These are phyloP conservation scores for Semotilus atromaculatus DNA, from an alignment of 2,797 vertebrate genomes.

Conservation along the genomic window DNA sequence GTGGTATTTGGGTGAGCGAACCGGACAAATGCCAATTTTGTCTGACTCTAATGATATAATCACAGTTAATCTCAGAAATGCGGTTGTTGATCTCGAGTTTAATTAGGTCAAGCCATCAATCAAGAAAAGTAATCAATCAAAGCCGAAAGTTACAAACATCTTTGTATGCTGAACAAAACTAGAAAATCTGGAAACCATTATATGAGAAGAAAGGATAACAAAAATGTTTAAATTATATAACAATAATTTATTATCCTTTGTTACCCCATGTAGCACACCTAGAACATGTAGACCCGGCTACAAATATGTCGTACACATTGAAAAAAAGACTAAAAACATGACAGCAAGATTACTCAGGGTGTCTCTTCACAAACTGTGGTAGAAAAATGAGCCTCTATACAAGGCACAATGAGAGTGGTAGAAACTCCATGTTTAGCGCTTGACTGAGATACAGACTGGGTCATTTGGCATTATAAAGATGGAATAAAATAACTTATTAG, in stretches of 20 bases:
- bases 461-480: constrained; percentile 75
- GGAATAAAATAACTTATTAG: constrained; percentile 65
- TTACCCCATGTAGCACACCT: constrained; percentile 85
- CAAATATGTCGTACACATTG: constrained; percentile 77
- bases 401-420: constrained; percentile 49
- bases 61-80: constrained; percentile 71
- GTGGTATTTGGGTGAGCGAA: constrained; percentile 85
- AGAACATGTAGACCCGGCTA: constrained; percentile 83
- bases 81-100: constrained; percentile 7
- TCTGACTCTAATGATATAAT: constrained; percentile 83
- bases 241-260: constrained; percentile 65
- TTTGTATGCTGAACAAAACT: neutral
- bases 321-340: constrained; percentile 43
- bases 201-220: neutral
- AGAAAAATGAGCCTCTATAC: constrained; percentile 53
- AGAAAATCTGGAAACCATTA: neutral
- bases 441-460: constrained; percentile 70
- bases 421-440: constrained; percentile 54
- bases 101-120: constrained; percentile 38
- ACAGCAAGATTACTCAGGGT: constrained; percentile 35
- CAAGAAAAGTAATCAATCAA: constrained; percentile 25
- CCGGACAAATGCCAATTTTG: constrained; percentile 83
- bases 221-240: constrained; percentile 2
- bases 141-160: constrained; percentile 30
- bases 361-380: constrained; percentile 52